A percentile compares a stretch with the other conserved stretches of the same genome.
Conservation (phyloP, 2,888 invertebrate species). For the Drosophila acutilabella region DNA sequence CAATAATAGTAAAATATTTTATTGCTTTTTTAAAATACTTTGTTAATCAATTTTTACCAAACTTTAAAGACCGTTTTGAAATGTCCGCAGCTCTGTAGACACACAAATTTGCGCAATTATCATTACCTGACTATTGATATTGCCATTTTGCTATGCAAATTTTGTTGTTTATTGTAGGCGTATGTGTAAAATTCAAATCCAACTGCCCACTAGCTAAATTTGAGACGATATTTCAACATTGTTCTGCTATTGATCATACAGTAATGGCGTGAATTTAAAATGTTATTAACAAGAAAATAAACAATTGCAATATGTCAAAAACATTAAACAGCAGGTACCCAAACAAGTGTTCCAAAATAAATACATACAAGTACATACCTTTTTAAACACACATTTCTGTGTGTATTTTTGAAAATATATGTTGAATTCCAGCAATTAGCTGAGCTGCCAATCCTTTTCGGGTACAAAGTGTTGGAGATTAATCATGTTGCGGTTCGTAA, state of each 20-base stretch:
- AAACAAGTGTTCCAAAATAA: conserved; percentile 27
- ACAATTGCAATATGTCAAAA: conserved; percentile 47
- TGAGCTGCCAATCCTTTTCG: conserved; percentile 27
- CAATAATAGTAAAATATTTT: no score
- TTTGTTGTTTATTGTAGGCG: conserved; percentile 37
- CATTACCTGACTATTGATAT: conserved; percentile 44
- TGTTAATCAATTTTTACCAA: not conserved
- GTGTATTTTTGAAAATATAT: conserved; percentile 4
- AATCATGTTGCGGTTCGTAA: conserved; percentile 12
- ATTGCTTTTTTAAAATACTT: not conserved
- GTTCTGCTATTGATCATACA: conserved; percentile 21
- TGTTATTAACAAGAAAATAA: conserved; percentile 24
- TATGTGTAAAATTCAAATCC: conserved; percentile 37
- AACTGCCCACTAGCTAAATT: conserved; percentile 44
- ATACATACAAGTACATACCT: not conserved
- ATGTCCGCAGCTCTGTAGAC: not conserved
- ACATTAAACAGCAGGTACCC: conserved; percentile 31
- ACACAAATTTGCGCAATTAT: conserved; percentile 54
- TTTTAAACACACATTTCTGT: not conserved
- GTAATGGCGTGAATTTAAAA: conserved; percentile 32
- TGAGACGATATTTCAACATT: not conserved
- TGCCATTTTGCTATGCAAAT: conserved; percentile 66
- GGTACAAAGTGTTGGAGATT: conserved; percentile 18
- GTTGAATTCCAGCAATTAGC: conserved; percentile 14
- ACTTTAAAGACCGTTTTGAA: not conserved